These are phyloP conservation scores for Leptopilina syphax DNA, from an alignment of 2,888 invertebrate species.

Conservation along the genomic window DNA sequence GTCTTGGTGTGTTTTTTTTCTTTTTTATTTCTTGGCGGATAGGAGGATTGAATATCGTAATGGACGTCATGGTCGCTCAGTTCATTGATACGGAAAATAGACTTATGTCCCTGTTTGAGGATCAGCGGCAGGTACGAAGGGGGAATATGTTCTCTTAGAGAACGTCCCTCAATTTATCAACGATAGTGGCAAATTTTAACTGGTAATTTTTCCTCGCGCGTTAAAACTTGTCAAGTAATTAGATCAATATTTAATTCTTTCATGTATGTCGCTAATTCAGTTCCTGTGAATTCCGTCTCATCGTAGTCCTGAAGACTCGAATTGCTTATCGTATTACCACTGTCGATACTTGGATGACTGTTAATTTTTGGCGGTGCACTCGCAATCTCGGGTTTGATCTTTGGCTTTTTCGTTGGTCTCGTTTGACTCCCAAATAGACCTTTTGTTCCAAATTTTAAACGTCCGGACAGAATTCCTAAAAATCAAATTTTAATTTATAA, in stretches of 20 bases:
- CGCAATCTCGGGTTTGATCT: constrained; percentile 57
- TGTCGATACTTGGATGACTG: constrained; percentile 78
- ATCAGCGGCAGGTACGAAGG: background rate
- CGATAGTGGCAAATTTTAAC: background rate
- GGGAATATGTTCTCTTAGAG: background rate
- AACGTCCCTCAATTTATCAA: constrained; percentile 1
- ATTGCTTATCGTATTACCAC: constrained; percentile 83
- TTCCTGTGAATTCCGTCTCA: constrained; percentile 82
- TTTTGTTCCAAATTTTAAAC: constrained; percentile 71
- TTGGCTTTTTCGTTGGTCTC: constrained; percentile 55
- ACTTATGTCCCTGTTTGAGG: constrained; percentile 14
- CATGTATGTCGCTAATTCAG: constrained; percentile 84
- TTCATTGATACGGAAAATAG: constrained; percentile 4
- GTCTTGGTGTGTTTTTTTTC: background rate
- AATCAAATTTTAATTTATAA: background rate
- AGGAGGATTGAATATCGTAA: background rate
- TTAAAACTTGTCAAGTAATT: constrained; percentile 59
- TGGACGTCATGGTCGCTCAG: constrained; percentile 40
- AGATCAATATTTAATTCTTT: constrained; percentile 81
- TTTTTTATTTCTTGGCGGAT: background rate
- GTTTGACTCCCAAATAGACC: constrained; percentile 64
- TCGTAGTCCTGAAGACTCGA: constrained; percentile 86
- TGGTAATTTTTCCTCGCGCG: background rate
- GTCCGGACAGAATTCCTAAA: constrained; percentile 65
- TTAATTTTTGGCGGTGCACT: constrained; percentile 76